Percentiles rank a stretch among this genome's conserved stretches.
phyloP scores from a whole-genome alignment of 2,888 invertebrate genomes.

The Strigamia crassipes region DNA sequence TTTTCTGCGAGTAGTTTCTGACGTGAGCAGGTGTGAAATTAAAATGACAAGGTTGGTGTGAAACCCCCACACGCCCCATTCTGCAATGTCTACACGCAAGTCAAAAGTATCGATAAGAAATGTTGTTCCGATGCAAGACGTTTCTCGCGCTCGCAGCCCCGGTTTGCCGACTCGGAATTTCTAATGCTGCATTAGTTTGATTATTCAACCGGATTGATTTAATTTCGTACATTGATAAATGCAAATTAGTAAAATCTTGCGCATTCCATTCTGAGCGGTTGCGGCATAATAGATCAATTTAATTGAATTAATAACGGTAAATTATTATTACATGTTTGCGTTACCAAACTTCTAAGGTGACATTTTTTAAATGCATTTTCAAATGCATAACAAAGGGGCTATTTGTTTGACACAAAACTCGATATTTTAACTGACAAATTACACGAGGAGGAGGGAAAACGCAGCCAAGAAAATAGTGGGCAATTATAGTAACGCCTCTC shows the following conservation, averaged over 20 bases:
- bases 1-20: conserved; percentile 15
- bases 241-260: no score
- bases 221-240: not conserved
- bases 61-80: conserved; percentile 34
- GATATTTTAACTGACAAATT: conserved; percentile 39
- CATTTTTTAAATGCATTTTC: not conserved
- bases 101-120: conserved; percentile 34
- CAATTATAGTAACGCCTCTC: conserved; percentile 33
- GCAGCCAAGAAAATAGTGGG: conserved; percentile 5
- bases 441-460: not conserved
- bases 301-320: no score
- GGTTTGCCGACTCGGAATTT: not conserved
- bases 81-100: conserved; percentile 35
- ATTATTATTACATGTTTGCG: not conserved
- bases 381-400: not conserved
- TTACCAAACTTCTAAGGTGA: not conserved
- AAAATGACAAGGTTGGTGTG: conserved; percentile 38
- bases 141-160: not conserved
- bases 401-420: conserved; percentile 24
- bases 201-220: not conserved
- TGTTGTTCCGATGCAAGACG: not conserved
- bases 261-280: not conserved
- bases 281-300: not conserved
- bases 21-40: conserved; percentile 40
- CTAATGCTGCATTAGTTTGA: not conserved